Evolutionary conservation across 2,888 invertebrate species (phyloP), one percentile per base, ranked within the genome.

Genomic region (Ligdia adustata): DNA sequence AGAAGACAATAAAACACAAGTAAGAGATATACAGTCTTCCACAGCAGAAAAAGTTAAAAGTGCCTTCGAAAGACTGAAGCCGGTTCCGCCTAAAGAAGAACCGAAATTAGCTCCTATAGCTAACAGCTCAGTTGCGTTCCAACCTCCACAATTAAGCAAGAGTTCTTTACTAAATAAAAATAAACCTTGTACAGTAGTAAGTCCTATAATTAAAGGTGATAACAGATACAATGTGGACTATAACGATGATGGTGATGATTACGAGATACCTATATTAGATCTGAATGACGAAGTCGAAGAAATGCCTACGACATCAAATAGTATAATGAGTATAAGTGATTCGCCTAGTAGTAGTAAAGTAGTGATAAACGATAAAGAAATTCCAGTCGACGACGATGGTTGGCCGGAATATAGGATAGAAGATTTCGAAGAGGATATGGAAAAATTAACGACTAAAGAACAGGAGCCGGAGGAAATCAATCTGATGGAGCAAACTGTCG

Each of bases 371-470:
- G 64, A 71, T 32, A 76, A 77, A 39, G 74, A 73, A 16, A 55
- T 81, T 31, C 53, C 67, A 0, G 20, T 91, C 0, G 92, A 92
- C 62, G 90, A 91, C 4, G 92, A 92, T 46, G 93, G 92, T 0
- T 92, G 91, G 91, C 91, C 91, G 1, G 85, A 89, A 52, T 92
- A 91, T 52, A 83, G 85, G 47, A 67, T 79, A 2, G 88, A 88
- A 41, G 90, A 91, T 53, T 91, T 89, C 49, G 85, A 84, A 60
- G 85, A 85, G 26, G 73, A 75, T 20, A 62, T 79, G 4, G 69
- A 69, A 1, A 57, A 60, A 0, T 20, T 54, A 2, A 46, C 57
- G 1, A 40, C 40, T 6, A 57, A 60, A 18, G 62, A 74, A n/a
- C 57, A 58, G 15, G 62, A 75, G 11, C 51, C 69, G 1, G 68